Conservation (phyloP, 2,113 vertebrate genomes). For the Barnardius zonarius region DNA sequence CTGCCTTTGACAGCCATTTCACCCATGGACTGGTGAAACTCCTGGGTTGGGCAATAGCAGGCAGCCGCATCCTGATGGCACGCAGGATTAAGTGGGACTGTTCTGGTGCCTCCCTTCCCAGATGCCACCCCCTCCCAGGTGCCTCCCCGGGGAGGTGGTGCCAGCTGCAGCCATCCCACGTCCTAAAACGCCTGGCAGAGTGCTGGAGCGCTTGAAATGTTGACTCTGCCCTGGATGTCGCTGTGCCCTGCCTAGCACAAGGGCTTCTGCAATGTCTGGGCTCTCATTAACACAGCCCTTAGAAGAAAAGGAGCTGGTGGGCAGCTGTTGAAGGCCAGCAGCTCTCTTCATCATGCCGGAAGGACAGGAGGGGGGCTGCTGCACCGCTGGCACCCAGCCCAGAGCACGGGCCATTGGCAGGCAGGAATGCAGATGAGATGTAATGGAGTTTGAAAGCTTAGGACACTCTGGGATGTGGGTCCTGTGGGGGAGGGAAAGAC, state of each 20-base stretch:
- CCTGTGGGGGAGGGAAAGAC: background rate
- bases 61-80: fast-evolving
- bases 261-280: background rate
- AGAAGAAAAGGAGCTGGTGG: background rate
- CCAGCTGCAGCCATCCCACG: background rate
- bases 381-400: background rate
- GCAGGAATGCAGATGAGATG: constrained; percentile 38
- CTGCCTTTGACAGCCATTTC: background rate
- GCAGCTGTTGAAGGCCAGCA: background rate
- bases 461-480: background rate
- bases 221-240: background rate
- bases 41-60: background rate
- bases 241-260: background rate
- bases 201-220: background rate
- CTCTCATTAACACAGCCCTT: background rate
- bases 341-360: background rate
- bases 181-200: background rate
- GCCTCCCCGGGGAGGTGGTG: background rate
- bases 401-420: background rate
- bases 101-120: background rate
- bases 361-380: background rate
- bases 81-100: background rate
- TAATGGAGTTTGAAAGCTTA: constrained; percentile 12
- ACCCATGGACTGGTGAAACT: background rate
- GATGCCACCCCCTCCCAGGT: background rate